Evolutionary conservation across 2,888 invertebrate species (phyloP), one percentile per base, ranked within the genome.

Genomic region (Meandrusa payeni): DNA sequence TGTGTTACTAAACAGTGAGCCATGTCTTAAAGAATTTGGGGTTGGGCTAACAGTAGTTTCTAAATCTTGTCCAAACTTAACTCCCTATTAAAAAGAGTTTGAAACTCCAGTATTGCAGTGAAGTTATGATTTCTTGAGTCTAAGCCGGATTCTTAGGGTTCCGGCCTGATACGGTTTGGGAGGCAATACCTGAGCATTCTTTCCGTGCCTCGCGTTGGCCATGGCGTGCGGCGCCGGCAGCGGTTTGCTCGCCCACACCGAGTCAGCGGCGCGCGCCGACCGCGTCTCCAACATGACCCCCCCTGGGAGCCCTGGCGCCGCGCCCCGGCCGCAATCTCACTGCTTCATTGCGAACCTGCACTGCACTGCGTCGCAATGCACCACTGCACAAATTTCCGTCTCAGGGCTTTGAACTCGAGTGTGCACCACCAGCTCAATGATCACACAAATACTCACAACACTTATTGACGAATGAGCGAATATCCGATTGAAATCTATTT

Each of bases 231-330:
- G 88, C 73, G 86, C 88, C 74, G 88, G 88, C 79, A 88, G 77
- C 66, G 88, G 89, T 79, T 91, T 88, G 79, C 82, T 89, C 87
- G 90, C 91, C 91, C 89, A 89, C 82, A 90, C 89, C 90, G 89
- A 83, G 87, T 92, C 92, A 88, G 92, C 92, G 89, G 91, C 91
- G 82, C 93, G 92, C 82, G 90, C 89, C 72, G 93, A 93, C 89
- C 93, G 90, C 89, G 91, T 91, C 83, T 91, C 91, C 90, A 91
- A 90, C 91, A 91, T 91, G 90, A 89, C 91, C 89, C 88, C 83
- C 68, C 70, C 69, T 60, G 62, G 52, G 52, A 54, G 50, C 52
- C 51, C 50, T 48, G 64, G 61, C 52, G 69, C 69, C 64, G 66
- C 59, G 64, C 59, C 57, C 59, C 58, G 57, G 58, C 66, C 26